Evolutionary conservation across 2,797 vertebrate genomes (phyloP), one percentile per base, ranked within the genome.

Genomic region (Rhodeus uyekii): DNA sequence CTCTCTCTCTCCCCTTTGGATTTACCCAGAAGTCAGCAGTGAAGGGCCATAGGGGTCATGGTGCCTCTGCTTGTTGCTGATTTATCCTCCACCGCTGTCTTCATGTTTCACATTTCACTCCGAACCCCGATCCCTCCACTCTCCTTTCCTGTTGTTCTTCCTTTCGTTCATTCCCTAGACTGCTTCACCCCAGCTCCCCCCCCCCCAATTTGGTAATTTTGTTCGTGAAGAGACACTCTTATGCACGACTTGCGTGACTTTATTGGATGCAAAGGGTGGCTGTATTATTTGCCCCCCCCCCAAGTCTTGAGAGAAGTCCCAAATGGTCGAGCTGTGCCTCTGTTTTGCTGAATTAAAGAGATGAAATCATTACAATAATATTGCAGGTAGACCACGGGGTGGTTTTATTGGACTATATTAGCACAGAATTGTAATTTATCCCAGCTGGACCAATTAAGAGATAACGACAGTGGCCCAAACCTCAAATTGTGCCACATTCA

Each of bases 121-220:
- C 90, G 89, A 92, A 91, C 90, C 92, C 90, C 88, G 27, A 67
- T 78, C 72, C 75, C 77, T 84, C 38, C 88, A 88, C 92, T 92
- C 92, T 93, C 91, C 88, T 90, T 94, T 94, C 93, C 94, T 95
- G 93, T 95, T 94, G 93, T 94, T 93, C 92, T 94, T 94, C 91
- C 93, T 90, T 89, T 94, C 89, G 93, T 93, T 92, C 91, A 92
- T 92, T 93, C 88, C 88, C 91, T 84, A 91, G 91, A 91, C 80
- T 78, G 61, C 69, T 74, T 71, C 76, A 53, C 63, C 32, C 60
- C 81, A 18, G 10, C 69, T 38, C 32, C 4, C 83, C 34, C 42
- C 42, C 22, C 6, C 38, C 64, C 67, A 44, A 72, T 78, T 77
- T 80, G 77, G 39, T 76, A 38, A 69, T 69, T 58, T 48, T 4